These are phyloP conservation scores for Papilio dardanus DNA, from an alignment of 1,140 invertebrate species.

Conservation along the genomic window DNA sequence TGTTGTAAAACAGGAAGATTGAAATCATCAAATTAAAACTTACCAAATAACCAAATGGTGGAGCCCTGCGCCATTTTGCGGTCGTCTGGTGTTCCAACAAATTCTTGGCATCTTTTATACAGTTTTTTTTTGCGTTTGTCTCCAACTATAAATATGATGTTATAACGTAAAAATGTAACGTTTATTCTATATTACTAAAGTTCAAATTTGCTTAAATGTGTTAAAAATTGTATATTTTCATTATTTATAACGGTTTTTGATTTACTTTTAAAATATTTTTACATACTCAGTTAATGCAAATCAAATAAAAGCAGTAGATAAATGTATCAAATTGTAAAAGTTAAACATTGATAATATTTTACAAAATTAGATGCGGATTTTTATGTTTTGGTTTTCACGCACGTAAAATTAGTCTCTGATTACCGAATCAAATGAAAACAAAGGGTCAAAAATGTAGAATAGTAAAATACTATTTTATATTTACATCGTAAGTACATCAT, in stretches of 20 bases:
- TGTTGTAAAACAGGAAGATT: background rate
- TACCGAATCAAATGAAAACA: background rate
- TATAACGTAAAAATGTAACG: background rate
- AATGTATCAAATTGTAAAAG: background rate
- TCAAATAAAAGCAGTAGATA: background rate
- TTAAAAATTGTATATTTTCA: background rate
- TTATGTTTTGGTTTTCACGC: background rate
- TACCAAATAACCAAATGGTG: constrained; percentile 20
- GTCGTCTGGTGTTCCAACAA: constrained; percentile 12
- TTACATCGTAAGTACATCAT: too few relatives aligned
- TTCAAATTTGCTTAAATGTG: background rate
- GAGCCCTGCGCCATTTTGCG: constrained; percentile 21
- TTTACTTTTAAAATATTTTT: constrained; percentile 13
- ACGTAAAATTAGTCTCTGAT: background rate
- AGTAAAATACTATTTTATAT: too few relatives aligned
- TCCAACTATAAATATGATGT: background rate
- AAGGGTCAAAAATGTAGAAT: background rate
- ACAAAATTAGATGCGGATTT: background rate
- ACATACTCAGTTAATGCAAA: background rate
- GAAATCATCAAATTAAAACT: background rate
- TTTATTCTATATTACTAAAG: background rate
- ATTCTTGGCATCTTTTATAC: constrained; percentile 14
- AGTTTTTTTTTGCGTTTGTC: background rate
- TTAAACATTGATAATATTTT: background rate
- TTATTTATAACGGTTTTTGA: background rate